Conservation (phyloP, 2,797 vertebrate species). For the Cichlasoma orientale region DNA sequence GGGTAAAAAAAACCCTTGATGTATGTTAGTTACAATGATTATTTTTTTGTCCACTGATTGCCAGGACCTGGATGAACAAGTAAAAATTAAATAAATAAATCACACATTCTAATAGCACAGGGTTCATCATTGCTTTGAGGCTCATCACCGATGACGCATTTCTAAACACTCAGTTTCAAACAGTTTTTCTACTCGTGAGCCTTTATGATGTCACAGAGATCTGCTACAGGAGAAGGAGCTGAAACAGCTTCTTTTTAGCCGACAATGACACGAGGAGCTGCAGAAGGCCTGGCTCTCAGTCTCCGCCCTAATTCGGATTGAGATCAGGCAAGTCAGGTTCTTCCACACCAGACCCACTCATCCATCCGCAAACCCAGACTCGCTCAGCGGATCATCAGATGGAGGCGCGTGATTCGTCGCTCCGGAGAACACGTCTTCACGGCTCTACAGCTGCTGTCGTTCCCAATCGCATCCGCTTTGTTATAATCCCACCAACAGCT, state of each 20-base stretch:
- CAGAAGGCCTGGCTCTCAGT: too few relatives aligned
- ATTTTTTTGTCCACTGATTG: not conserved
- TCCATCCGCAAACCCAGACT: too few relatives aligned
- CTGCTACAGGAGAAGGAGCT: not conserved
- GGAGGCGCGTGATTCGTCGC: too few relatives aligned
- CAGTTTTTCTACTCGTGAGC: not conserved
- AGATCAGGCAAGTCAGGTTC: too few relatives aligned
- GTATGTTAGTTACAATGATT: not conserved
- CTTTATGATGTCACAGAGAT: not conserved
- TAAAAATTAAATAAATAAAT: not conserved
- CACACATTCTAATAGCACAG: not conserved
- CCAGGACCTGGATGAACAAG: not conserved
- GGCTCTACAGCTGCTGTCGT: too few relatives aligned
- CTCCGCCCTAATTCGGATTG: too few relatives aligned
- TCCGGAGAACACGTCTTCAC: too few relatives aligned
- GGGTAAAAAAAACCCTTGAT: rapidly evolving
- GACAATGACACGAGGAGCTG: not conserved
- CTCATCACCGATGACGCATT: not conserved
- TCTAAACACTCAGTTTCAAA: not conserved
- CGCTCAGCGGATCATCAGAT: too few relatives aligned
- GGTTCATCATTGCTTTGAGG: too few relatives aligned
- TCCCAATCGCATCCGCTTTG: too few relatives aligned
- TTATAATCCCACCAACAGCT: too few relatives aligned
- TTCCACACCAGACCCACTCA: too few relatives aligned
- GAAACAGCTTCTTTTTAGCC: not conserved